phyloP scores from a whole-genome alignment of 2,888 invertebrate species.

The Tachina fera region DNA sequence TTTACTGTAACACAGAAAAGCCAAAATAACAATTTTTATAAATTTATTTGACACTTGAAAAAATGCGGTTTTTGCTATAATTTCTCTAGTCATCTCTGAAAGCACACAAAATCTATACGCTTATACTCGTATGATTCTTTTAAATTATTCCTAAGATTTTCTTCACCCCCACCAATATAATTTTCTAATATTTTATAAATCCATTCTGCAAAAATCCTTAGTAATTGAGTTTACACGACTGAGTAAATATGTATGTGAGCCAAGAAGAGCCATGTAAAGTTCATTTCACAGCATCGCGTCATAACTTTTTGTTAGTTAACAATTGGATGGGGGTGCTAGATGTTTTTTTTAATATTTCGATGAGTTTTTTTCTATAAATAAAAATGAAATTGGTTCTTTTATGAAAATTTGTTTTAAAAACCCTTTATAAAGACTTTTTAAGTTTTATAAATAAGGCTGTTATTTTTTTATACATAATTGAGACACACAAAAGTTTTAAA shows the following conservation, averaged over 20 bases:
- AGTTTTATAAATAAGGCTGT: no score
- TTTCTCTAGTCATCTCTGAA: constrained; percentile 33
- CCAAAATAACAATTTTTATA: constrained; percentile 72
- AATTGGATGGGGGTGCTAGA: not conserved
- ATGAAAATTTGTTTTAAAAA: no score
- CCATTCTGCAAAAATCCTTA: constrained; percentile 10
- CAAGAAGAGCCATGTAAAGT: constrained; percentile 73
- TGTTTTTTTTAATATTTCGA: not conserved
- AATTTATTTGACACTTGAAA: constrained; percentile 82
- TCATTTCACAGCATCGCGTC: constrained; percentile 79
- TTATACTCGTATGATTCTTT: constrained; percentile 2
- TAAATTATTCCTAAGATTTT: constrained; percentile 28
- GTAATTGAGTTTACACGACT: not conserved
- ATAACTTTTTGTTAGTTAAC: constrained; percentile 75
- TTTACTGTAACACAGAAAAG: constrained; percentile 36
- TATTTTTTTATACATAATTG: no score
- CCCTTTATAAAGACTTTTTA: no score
- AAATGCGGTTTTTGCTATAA: constrained; percentile 77
- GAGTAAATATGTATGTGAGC: not conserved
- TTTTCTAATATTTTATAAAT: constrained; percentile 49
- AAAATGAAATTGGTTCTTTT: no score
- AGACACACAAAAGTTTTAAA: no score
- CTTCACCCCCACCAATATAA: not conserved
- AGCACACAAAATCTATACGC: constrained; percentile 27
- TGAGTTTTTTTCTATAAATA: not conserved